Conservation (phyloP, 2,113 vertebrate species). For the Cyanoliseus patagonus region DNA sequence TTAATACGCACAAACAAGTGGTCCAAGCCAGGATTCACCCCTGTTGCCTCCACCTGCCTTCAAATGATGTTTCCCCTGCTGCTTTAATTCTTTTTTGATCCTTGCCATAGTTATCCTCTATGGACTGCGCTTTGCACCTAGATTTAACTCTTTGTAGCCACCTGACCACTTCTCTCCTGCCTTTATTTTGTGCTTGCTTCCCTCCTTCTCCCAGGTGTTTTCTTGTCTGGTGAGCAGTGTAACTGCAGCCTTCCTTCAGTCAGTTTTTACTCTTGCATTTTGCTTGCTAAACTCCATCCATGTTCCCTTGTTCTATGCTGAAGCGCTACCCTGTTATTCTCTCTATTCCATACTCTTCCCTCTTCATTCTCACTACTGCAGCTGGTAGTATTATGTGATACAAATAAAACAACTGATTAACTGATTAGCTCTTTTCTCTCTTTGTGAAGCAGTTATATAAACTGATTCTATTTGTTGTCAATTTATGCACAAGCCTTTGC, state of each 20-base stretch:
- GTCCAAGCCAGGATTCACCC: not conserved
- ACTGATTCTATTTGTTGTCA: conserved; percentile 60
- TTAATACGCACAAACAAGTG: not conserved
- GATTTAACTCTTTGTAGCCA: not conserved
- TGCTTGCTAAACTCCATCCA: not conserved
- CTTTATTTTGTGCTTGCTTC: not conserved
- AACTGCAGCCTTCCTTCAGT: not conserved
- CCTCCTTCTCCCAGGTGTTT: not conserved
- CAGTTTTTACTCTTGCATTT: not conserved
- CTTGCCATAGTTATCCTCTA: not conserved
- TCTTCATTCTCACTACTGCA: conserved; percentile 17
- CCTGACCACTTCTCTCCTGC: not conserved
- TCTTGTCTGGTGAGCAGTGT: not conserved
- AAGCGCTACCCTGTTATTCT: not conserved
- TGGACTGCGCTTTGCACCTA: not conserved
- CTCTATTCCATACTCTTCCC: not conserved
- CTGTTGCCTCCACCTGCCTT: not conserved
- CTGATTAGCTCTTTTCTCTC: conserved; percentile 62
- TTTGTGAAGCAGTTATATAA: conserved; percentile 42
- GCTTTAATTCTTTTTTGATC: not conserved
- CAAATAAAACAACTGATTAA: conserved; percentile 69
- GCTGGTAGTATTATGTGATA: conserved; percentile 53
- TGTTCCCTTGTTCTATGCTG: not conserved
- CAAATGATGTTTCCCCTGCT: not conserved
- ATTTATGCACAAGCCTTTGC: conserved; percentile 59